Evolutionary conservation across 2,888 invertebrate genomes (phyloP), one percentile per base, ranked within the genome.

Genomic region (Pseudococcus jackbeardsleyi): DNA sequence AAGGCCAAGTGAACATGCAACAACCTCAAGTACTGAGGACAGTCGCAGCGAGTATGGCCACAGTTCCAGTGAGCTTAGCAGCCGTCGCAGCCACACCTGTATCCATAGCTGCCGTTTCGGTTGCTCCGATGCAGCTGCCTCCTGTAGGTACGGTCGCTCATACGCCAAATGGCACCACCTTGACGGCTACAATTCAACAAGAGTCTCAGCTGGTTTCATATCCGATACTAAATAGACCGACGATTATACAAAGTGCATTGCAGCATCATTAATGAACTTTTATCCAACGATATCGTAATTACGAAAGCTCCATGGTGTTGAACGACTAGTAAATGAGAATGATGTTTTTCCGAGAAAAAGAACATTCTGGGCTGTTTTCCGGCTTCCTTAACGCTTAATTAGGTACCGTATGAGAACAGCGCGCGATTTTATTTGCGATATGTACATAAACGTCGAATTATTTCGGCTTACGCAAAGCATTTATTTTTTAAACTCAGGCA

Each of bases 41-140:
- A 11, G 93, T 94, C 4, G 93, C 93, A 4, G 93, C 93, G 4
- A 93, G 93, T 90, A 93, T 94, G 39, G 93, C 94, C 9, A 93
- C 94, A 22, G 94, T 94, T 82, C 94, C 94, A 5, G 94, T 94
- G 72, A 93, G 93, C 89, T 92, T 94, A 90, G 94, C 94, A 17
- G 93, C 94, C 0, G 94, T 94, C 12, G 92, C 94, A n/a, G 92
- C 92, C 17, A 92, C 92, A 89, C 93, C 93, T 8, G 94, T 94
- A 7, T 93, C 94, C 8, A 93, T 94, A 89, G 93, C 93, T 7
- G 92, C 93, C 0, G 93, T 93, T 64, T 92, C 93, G 88, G 92
- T 93, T 92, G 93, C 93, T 68, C 92, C 93, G 85, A 93, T 93
- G 59, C 92, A 93, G 90, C 92, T 93, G 90, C 92, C 93, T 86